phyloP scores from a whole-genome alignment of 2,888 invertebrate genomes.

The Nomada goodeniana region DNA sequence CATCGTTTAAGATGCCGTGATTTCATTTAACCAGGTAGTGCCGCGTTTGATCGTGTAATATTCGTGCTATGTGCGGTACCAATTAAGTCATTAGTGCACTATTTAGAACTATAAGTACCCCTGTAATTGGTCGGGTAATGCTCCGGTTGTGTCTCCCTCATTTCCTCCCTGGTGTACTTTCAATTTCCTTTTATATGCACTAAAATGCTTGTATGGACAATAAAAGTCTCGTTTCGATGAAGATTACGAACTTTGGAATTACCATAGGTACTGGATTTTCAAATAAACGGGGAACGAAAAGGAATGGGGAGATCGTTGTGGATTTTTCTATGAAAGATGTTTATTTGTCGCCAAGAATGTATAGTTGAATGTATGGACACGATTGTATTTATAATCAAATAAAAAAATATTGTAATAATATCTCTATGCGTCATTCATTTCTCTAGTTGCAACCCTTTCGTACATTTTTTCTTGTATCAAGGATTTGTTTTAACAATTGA shows the following conservation, averaged over 20 bases:
- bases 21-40: constrained; percentile 18
- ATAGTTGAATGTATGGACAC: constrained; percentile 20
- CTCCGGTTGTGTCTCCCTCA: constrained; percentile 5
- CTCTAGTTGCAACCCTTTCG: background rate
- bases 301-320: too few relatives aligned
- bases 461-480: background rate
- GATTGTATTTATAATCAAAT: constrained; percentile 49
- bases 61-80: constrained; percentile 14
- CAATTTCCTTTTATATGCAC: constrained; percentile 31
- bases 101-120: constrained; percentile 24
- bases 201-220: constrained; percentile 56
- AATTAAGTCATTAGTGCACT: constrained; percentile 30
- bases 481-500: background rate
- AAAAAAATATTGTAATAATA: constrained; percentile 43
- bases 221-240: constrained; percentile 39
- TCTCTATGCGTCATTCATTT: background rate
- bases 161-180: constrained; percentile 25
- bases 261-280: constrained; percentile 13
- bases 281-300: background rate
- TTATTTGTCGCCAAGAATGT: constrained; percentile 2
- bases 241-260: constrained; percentile 21
- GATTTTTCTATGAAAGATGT: constrained; percentile 13
- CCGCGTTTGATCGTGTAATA: constrained; percentile 8
- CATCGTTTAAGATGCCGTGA: constrained; percentile 8
- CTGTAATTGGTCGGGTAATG: constrained; percentile 31